A percentile compares a stretch with the other conserved stretches of the same genome.
Conservation (phyloP, 2,888 invertebrate genomes). For the Caenorhabditis sp. region DNA sequence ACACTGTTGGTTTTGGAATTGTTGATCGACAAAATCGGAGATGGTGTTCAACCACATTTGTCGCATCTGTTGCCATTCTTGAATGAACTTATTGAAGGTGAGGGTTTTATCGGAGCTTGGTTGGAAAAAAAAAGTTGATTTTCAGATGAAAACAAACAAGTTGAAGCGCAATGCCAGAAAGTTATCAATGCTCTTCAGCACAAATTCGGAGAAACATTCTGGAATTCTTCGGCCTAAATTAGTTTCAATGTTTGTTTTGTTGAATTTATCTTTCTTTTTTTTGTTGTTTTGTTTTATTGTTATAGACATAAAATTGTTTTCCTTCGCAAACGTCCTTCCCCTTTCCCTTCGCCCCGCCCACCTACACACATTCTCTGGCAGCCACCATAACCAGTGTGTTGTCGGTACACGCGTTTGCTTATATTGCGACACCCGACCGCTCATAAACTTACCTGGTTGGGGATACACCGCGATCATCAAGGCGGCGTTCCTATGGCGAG, state of each 20-base stretch:
- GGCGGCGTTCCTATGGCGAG: slow-evolving; percentile 1
- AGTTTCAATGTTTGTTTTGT: slow-evolving; percentile 7
- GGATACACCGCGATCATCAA: slow-evolving; percentile 3
- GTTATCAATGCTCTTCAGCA: slow-evolving; percentile 57
- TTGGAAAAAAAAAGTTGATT: slow-evolving; percentile 1
- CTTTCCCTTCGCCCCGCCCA: too few relatives aligned
- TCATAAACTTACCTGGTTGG: slow-evolving; percentile 4
- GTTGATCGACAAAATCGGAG: slow-evolving; percentile 59
- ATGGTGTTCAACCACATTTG: slow-evolving; percentile 60
- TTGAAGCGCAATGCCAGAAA: slow-evolving; percentile 60
- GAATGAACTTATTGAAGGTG: slow-evolving; percentile 61
- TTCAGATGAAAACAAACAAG: slow-evolving; percentile 62
- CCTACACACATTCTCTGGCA: too few relatives aligned
- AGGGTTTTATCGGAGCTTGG: neutral
- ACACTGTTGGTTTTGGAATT: slow-evolving; percentile 60
- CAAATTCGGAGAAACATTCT: slow-evolving; percentile 59
- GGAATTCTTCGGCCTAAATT: slow-evolving; percentile 23
- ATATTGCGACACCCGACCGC: neutral
- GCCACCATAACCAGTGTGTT: neutral
- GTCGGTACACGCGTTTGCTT: neutral
- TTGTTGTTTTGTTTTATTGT: neutral
- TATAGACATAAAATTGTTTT: too few relatives aligned
- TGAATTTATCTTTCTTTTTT: slow-evolving; percentile 9
- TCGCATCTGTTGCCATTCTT: slow-evolving; percentile 61
- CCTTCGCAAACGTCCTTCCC: too few relatives aligned